Evolutionary conservation across 2,888 invertebrate genomes (phyloP).

Genomic region (Tiliacea aurago): DNA sequence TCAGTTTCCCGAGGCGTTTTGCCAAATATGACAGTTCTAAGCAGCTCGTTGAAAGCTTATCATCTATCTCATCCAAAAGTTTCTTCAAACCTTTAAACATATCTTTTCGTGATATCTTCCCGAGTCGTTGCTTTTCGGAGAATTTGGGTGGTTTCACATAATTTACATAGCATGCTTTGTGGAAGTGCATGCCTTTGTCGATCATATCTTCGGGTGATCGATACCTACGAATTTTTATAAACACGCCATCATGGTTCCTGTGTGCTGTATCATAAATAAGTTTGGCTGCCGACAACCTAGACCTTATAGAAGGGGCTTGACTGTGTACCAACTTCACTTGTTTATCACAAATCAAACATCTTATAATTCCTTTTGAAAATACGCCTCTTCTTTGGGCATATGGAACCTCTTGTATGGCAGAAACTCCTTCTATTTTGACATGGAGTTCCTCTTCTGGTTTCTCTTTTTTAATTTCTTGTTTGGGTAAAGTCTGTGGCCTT

Average conservation of each 20-base stretch:
- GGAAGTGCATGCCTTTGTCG: conserved; percentile 32
- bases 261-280: conserved; percentile 38
- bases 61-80: conserved; percentile 29
- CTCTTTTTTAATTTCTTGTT: conserved; percentile 8
- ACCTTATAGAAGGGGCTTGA: background rate
- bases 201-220: conserved; percentile 27
- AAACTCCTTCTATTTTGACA: conserved; percentile 10
- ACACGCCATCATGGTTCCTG: conserved; percentile 19
- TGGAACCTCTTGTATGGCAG: background rate
- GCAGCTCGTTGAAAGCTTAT: conserved; percentile 10
- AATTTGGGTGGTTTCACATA: conserved; percentile 9
- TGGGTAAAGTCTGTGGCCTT: background rate
- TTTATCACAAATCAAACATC: conserved; percentile 43
- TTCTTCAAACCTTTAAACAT: conserved; percentile 26
- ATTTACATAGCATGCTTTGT: conserved; percentile 39
- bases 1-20: conserved; percentile 24
- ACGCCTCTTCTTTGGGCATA: background rate
- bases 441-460: background rate
- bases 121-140: background rate
- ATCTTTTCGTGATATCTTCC: conserved; percentile 1
- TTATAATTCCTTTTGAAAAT: conserved; percentile 5
- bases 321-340: background rate
- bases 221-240: conserved; percentile 20
- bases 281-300: conserved; percentile 18
- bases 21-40: conserved; percentile 28